A percentile compares a stretch with the other conserved stretches of the same genome.
Evolutionary conservation across 92 coral and sea anemone genomes (phyloP).

Genomic region (Parazoanthus atlanticus): DNA sequence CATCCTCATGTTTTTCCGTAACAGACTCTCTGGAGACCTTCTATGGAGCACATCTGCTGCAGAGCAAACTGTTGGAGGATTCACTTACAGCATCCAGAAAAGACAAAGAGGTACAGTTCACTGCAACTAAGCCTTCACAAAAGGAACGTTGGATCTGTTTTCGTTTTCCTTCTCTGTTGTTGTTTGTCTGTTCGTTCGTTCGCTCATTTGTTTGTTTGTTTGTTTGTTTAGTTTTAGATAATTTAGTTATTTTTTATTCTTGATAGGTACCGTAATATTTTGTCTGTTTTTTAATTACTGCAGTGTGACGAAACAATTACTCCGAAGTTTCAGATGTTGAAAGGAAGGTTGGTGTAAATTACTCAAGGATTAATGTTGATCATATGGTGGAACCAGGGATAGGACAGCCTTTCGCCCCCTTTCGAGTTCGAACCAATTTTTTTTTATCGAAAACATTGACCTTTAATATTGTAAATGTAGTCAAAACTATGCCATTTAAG

Average conservation of each 20-base stretch:
- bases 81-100: conserved; percentile 2
- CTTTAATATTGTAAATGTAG: too few relatives aligned
- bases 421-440: too few relatives aligned
- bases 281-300: neutral
- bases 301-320: neutral
- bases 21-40: conserved; percentile 34
- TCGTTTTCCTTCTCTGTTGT: too few relatives aligned
- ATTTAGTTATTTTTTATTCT: neutral
- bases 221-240: neutral
- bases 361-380: neutral
- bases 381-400: neutral
- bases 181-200: neutral
- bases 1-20: neutral
- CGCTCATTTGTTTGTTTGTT: neutral
- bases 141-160: too few relatives aligned
- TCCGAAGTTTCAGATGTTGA: neutral
- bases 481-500: too few relatives aligned
- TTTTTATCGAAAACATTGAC: too few relatives aligned
- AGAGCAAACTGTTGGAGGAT: conserved; percentile 47
- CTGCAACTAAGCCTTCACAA: neutral
- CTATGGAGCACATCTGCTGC: conserved; percentile 54
- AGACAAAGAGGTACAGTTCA: conserved; percentile 35
- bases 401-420: neutral
- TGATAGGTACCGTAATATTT: neutral
- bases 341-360: conserved; percentile 23